Percentiles rank a stretch among this genome's conserved stretches.
phyloP scores from a whole-genome alignment of 2,888 invertebrate species.

The Eupithecia exiguata region DNA sequence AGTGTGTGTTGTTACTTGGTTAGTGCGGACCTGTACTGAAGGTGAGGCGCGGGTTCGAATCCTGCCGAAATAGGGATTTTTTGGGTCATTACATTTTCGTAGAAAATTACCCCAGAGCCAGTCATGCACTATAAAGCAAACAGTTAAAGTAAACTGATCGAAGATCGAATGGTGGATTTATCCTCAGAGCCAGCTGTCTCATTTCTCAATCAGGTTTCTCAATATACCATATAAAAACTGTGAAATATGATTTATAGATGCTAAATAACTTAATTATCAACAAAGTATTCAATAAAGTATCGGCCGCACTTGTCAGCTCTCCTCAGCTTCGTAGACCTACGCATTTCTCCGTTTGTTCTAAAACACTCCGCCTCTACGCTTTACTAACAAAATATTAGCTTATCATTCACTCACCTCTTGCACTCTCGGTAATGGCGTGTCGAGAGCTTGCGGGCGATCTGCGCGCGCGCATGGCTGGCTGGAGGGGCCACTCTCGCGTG shows the following conservation, averaged over 20 bases:
- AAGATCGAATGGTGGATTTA: not conserved
- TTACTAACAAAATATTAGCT: slow-evolving; percentile 43
- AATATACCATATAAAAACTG: not conserved
- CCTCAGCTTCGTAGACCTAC: not conserved
- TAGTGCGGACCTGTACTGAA: too few relatives aligned
- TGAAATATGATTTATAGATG: not conserved
- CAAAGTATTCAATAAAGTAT: not conserved
- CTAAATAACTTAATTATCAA: not conserved
- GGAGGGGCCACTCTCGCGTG: slow-evolving; percentile 37
- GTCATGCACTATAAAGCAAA: too few relatives aligned
- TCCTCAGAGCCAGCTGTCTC: not conserved
- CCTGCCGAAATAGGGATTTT: too few relatives aligned
- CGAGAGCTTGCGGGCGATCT: slow-evolving; percentile 8
- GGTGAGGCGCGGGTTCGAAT: too few relatives aligned
- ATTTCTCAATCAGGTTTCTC: not conserved
- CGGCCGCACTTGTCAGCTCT: not conserved
- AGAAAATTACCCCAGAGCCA: too few relatives aligned
- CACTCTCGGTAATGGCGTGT: slow-evolving; percentile 38
- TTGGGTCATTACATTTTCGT: too few relatives aligned
- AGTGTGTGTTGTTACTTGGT: too few relatives aligned
- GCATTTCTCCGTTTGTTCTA: slow-evolving; percentile 20
- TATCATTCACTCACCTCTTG: slow-evolving; percentile 42
- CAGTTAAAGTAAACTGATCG: too few relatives aligned
- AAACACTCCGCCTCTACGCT: slow-evolving; percentile 22
- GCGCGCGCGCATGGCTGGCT: slow-evolving; percentile 33